phyloP scores from a whole-genome alignment of 2,113 vertebrate genomes.

The Oxyruncus cristatus region DNA sequence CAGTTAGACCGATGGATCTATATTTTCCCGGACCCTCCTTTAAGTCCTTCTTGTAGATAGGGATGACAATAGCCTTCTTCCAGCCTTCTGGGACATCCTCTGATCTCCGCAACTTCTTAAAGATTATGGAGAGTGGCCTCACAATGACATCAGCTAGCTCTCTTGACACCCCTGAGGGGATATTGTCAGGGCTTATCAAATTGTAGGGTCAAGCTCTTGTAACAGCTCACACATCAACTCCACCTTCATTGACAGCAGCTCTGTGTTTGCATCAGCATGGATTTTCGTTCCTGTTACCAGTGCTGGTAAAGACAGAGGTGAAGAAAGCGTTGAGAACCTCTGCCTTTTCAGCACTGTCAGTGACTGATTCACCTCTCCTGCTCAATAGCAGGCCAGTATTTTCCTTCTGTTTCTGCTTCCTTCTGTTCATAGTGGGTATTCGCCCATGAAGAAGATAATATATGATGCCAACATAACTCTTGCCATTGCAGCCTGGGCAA shows the following conservation, averaged over 20 bases:
- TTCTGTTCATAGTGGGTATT: neutral
- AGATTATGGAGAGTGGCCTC: neutral
- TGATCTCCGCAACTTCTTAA: neutral
- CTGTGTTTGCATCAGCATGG: neutral
- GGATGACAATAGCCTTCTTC: neutral
- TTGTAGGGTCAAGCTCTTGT: neutral
- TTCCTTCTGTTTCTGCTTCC: neutral
- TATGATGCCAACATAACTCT: neutral
- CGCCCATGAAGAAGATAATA: neutral
- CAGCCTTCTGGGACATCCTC: neutral
- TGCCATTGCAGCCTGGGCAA: neutral
- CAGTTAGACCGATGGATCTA: neutral
- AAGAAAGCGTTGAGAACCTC: neutral
- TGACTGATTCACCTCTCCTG: neutral
- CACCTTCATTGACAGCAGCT: neutral
- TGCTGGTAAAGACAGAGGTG: neutral
- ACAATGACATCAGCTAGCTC: neutral
- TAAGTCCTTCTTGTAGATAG: neutral
- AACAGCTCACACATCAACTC: neutral
- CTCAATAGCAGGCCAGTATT: neutral
- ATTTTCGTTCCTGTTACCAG: neutral
- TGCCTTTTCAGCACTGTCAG: neutral
- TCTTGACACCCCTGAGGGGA: no score
- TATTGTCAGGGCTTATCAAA: rapidly evolving
- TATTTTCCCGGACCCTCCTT: neutral